A percentile compares a stretch with the other conserved stretches of the same genome.
phyloP scores from a whole-genome alignment of 2,888 invertebrate species.

The Cenopis cana region DNA sequence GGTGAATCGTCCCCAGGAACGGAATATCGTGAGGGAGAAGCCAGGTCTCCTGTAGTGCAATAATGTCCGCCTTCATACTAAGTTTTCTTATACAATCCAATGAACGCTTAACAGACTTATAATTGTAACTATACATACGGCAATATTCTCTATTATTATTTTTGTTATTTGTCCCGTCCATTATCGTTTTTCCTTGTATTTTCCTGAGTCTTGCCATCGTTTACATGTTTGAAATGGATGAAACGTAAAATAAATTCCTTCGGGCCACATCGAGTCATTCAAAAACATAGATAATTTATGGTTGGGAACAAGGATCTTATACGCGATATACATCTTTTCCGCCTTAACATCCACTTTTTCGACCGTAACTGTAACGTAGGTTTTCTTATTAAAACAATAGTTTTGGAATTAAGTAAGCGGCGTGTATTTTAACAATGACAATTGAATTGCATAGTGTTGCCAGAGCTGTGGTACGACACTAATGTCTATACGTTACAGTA shows the following conservation, averaged over 20 bases:
- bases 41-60: background rate
- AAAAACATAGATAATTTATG: background rate
- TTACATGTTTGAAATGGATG: no score
- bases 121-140: background rate
- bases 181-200: background rate
- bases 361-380: no score
- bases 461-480: no score
- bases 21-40: no score
- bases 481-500: no score
- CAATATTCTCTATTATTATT: background rate
- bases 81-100: background rate
- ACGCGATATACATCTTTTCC: background rate
- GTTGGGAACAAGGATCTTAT: background rate
- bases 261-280: background rate
- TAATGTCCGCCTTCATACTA: background rate
- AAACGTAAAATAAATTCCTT: no score
- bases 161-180: background rate
- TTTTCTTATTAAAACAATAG: no score
- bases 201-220: no score
- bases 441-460: no score
- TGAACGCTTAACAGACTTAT: conserved; percentile 1
- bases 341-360: conserved; percentile 1
- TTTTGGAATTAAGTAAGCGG: no score
- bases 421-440: no score
- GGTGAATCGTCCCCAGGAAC: no score